Percentiles rank a stretch among this genome's conserved stretches.
phyloP scores from a whole-genome alignment of 2,113 vertebrate species.

The Bujurquina vittata region DNA sequence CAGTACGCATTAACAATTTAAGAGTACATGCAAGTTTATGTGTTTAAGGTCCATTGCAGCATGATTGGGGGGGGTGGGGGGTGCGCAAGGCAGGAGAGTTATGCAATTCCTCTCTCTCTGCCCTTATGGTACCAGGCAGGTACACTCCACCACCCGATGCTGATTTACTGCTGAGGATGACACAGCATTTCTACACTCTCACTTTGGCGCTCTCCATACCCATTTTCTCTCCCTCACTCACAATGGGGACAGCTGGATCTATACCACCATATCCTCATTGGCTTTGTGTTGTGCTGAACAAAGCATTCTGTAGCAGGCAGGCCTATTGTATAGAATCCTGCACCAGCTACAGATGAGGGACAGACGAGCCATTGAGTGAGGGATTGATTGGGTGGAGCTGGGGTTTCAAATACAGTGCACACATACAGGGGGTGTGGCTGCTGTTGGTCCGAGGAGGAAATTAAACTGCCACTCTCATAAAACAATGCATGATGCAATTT shows the following conservation, averaged over 20 bases:
- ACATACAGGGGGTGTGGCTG: background rate
- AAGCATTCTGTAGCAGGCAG: slow-evolving; percentile 72
- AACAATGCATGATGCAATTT: background rate
- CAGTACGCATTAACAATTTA: slow-evolving; percentile 18
- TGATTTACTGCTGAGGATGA: slow-evolving; percentile 81
- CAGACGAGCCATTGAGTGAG: slow-evolving; percentile 47
- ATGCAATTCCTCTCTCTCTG: slow-evolving; percentile 73
- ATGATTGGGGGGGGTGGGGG: slow-evolving; percentile 11
- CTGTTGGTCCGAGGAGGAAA: background rate
- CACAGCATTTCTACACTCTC: slow-evolving; percentile 77
- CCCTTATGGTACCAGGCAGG: slow-evolving; percentile 67
- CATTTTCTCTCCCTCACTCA: slow-evolving; percentile 64
- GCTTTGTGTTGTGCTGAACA: slow-evolving; percentile 79
- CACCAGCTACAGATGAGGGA: slow-evolving; percentile 69
- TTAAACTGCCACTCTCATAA: slow-evolving; percentile 1
- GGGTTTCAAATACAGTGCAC: slow-evolving; percentile 44
- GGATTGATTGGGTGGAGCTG: slow-evolving; percentile 53
- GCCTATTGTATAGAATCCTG: slow-evolving; percentile 72
- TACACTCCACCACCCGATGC: slow-evolving; percentile 68
- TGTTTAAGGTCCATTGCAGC: slow-evolving; percentile 40
- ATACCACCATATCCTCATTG: slow-evolving; percentile 70
- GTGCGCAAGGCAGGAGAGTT: slow-evolving; percentile 71
- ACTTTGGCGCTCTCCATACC: slow-evolving; percentile 58
- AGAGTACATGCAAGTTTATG: slow-evolving; percentile 3
- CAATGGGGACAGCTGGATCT: slow-evolving; percentile 75